Evolutionary conservation across 2,113 vertebrate species (phyloP).

Genomic region (Tricholaema leucomelas): DNA sequence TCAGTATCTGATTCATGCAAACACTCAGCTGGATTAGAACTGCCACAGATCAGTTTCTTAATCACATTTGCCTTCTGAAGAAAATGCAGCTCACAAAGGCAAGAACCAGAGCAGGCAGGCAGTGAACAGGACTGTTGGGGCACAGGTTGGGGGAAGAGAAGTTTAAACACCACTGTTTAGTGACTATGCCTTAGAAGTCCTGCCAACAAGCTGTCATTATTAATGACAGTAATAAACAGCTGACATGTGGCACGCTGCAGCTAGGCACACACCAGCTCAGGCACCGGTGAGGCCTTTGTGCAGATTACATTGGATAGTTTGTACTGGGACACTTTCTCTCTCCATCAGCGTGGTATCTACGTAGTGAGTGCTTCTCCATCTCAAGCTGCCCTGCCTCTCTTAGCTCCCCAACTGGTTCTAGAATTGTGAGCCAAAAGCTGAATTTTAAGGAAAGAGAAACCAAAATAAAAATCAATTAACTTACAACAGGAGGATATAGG

Average conservation of each 20-base stretch:
- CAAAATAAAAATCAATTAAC: slow-evolving; percentile 57
- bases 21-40: background rate
- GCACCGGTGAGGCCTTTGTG: background rate
- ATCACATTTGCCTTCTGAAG: background rate
- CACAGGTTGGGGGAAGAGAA: background rate
- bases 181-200: background rate
- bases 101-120: background rate
- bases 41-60: background rate
- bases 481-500: slow-evolving; percentile 96
- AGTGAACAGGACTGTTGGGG: background rate
- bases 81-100: background rate
- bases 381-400: background rate
- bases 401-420: background rate
- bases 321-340: background rate
- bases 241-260: background rate
- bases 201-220: background rate
- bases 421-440: fast-evolving
- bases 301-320: background rate
- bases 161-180: background rate
- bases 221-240: background rate
- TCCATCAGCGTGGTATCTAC: background rate
- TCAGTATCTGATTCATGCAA: background rate
- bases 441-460: background rate
- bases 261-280: background rate
- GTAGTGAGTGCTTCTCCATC: background rate